Base-by-base conservation (phyloP, 1,140 invertebrate species). In the Drosophila subobscura region DNA sequence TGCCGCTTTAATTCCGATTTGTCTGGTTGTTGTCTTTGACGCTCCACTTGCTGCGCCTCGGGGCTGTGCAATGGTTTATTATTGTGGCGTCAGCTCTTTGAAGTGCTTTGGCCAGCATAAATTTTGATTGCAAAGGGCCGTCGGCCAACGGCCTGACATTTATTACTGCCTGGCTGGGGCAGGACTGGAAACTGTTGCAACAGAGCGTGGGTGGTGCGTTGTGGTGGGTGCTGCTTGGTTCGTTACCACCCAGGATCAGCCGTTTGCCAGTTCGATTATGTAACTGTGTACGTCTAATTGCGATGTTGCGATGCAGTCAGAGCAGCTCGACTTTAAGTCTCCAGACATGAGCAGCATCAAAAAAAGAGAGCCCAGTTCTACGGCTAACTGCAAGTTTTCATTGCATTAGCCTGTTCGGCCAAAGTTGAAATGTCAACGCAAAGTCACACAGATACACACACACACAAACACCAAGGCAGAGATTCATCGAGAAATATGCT, bases 371-470 rank as follows among this genome's bases (percentile, higher is more conserved):
- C 12, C 49, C 50, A 42, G 61, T 58, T 66, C 60, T 56, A 47
- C 37, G 42, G 59, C 41, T 64, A 64, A 41, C 51, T 73, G 70
- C 25, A 56, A 57, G 71, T 73, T 74, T 54, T 66, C 71, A 74
- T 74, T 66, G 72, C 72, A 74, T 74, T 74, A 58, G 47, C 42
- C 72, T 42, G 47, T 16, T 16, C 42, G 16, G 41, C 41, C 53
- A 74, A 74, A 56, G 53, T 74, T 74, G 60, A 74, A 74, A 74
- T 74, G 72, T 74, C 72, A 74, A 54, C 60, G 71, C 59, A 74
- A 67, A 74, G 71, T 73, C 72, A 74, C 71, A 74, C 23, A 57
- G 47, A 72, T 44, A 64, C 57, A 73, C 29, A 70, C 29, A 46
- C 52, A 29, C 42, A 55, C 61, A 25, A 33, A 33, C 29, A 47